Evolutionary conservation across 2,797 vertebrate genomes (phyloP), one percentile per base, ranked within the genome.

Genomic region (Danio kyathit): DNA sequence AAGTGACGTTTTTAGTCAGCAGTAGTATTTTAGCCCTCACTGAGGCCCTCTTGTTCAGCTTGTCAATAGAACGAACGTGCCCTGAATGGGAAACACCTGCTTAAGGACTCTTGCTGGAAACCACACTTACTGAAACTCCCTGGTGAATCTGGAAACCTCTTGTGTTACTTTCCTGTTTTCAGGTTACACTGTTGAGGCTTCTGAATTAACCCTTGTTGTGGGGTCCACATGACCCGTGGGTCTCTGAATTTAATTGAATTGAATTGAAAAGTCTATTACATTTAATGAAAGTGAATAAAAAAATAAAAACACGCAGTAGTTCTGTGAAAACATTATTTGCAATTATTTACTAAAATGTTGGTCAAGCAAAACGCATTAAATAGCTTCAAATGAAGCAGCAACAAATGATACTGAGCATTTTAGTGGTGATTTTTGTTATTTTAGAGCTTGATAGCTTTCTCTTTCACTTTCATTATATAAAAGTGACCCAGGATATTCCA

Each of bases 1-100:
- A 88, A 87, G 88, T 88, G 84, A 87, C 85, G 85, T 89, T 86
- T 88, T 89, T 88, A 86, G 87, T 88, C 84, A 87, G 84, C 85
- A 88, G 87, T 86, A 84, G 88, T 86, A 87, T 86, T 86, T 87
- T 84, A 84, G 67, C 63, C 57, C 78, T 82, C 66, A 89, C 83
- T 88, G 84, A 86, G 82, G 73, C 69, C 66, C 86, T 85, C 82
- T 88, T 88, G 86, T 88, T 89, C 71, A 60, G 61, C 76, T 88
- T 84, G 82, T 89, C 84, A 88, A 87, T 86, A 87, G 86, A 84
- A 71, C 7, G 52, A 73, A 84, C 84, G 82, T 88, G 87, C 66
- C 46, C 75, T 67, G 85, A 87, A 87, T 88, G 78, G 86, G 72
- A 87, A 88, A 85, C 80, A 86, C 80, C 83, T 84, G 86, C 80